Conservation (phyloP, 2,888 invertebrate genomes). For the Drosophila longiperda region DNA sequence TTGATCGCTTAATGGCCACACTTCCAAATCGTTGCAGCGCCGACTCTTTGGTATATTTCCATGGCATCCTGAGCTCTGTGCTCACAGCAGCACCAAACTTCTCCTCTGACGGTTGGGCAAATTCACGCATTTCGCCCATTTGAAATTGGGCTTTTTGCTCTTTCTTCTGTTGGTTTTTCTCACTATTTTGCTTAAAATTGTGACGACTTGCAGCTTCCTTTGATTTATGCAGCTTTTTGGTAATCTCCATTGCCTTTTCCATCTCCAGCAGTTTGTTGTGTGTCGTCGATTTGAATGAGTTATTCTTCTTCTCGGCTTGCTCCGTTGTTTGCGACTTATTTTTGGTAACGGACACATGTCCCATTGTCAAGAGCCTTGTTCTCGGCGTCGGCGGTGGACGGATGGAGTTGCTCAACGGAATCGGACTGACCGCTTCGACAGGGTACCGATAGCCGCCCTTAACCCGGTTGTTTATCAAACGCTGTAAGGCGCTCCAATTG, state of each 20-base stretch:
- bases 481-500: slow-evolving; percentile 60
- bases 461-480: slow-evolving; percentile 38
- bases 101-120: not conserved
- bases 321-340: not conserved
- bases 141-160: not conserved
- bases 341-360: not conserved
- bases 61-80: slow-evolving; percentile 25
- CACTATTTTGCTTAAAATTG: not conserved
- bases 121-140: slow-evolving; percentile 29
- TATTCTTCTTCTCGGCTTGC: not conserved
- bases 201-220: not conserved
- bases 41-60: slow-evolving; percentile 41
- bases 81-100: not conserved
- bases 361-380: not conserved
- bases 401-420: slow-evolving; percentile 4
- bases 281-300: not conserved
- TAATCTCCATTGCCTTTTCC: not conserved
- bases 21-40: slow-evolving; percentile 41
- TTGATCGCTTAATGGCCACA: slow-evolving; percentile 4
- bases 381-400: not conserved
- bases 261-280: not conserved
- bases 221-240: not conserved
- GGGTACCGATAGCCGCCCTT: slow-evolving; percentile 11
- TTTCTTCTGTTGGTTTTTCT: not conserved
- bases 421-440: slow-evolving; percentile 22